These are phyloP conservation scores for Temnothorax rugatulus DNA, from an alignment of 2,888 invertebrate genomes.

Conservation along the genomic window DNA sequence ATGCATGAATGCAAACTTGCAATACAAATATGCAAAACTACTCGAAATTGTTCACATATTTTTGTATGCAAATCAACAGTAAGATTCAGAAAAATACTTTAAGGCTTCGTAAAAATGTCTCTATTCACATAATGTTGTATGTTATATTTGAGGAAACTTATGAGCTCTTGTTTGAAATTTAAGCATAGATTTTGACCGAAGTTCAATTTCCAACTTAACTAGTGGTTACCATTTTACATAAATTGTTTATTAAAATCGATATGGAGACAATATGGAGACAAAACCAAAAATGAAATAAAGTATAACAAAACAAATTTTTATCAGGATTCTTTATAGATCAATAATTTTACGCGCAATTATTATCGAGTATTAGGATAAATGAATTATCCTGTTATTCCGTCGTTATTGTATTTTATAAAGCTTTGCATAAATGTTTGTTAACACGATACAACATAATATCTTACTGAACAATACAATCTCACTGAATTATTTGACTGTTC, in stretches of 20 bases:
- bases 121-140: too few species aligned
- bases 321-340: background rate
- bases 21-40: background rate
- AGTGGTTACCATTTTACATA: background rate
- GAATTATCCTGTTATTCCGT: background rate
- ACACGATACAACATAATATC: background rate
- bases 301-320: slow-evolving; percentile 5
- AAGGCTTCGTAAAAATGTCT: background rate
- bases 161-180: background rate
- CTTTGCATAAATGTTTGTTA: background rate
- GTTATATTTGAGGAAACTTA: too few species aligned
- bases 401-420: background rate
- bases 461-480: background rate
- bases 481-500: slow-evolving; percentile 64
- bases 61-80: background rate
- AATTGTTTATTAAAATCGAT: slow-evolving; percentile 9
- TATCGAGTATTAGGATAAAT: background rate
- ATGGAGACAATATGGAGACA: background rate
- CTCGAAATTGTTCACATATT: background rate
- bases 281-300: background rate
- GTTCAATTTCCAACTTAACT: background rate
- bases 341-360: background rate
- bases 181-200: background rate
- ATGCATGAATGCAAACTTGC: too few species aligned
- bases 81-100: background rate